Evolutionary conservation across 30 jellyfish, hydroid and myxozoan species (phyloP), one percentile per base, ranked within the genome.

Genomic region (Calvadosia cruxmelitensis): DNA sequence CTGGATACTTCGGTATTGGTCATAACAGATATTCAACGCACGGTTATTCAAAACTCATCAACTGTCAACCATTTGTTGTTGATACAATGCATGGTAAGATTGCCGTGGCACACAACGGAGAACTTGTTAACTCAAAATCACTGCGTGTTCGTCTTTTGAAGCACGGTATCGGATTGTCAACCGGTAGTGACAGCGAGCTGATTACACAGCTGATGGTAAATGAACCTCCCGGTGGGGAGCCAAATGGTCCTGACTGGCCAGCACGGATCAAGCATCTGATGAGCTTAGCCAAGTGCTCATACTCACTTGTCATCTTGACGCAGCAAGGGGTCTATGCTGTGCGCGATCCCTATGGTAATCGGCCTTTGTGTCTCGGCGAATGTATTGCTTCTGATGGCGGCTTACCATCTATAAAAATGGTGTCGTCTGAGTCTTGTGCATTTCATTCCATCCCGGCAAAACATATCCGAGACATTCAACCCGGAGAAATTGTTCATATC

Each of bases 211-310:
- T 86, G 29, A 70, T 86, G 90, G 96, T 86, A 34, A 76, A 84
- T 65, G 96, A 86, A 57, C 96, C 96, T 23, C 96, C 96, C 20
- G 53, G 84, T 63, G 96, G 96, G 1, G 96, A 86, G 52, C 93
- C 93, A 42, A 24, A 74, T 33, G 96, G 96, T 13, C 92, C 81
- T 24, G 61, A 68, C 20, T 86, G 96, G 96, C 85, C 79, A 24
- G 84, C 83, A 27, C 72, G 96, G 66, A 86, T 86, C 50, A 69
- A 61, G 49, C 81, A 86, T 34, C 74, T 86, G 28, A 86, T 86
- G 96, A 27, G 78, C 7, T 35, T 86, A 29, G 81, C 92, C 1
- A 76, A 79, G 28, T 86, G 96, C 33, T 74, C 96, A 16, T 86
- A 78, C 34, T 78, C 96, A 10, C 2, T 79, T 31, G 85, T 79